These are phyloP conservation scores for Trachelus tabidus DNA, from an alignment of 2,888 invertebrate species.

Conservation along the genomic window DNA sequence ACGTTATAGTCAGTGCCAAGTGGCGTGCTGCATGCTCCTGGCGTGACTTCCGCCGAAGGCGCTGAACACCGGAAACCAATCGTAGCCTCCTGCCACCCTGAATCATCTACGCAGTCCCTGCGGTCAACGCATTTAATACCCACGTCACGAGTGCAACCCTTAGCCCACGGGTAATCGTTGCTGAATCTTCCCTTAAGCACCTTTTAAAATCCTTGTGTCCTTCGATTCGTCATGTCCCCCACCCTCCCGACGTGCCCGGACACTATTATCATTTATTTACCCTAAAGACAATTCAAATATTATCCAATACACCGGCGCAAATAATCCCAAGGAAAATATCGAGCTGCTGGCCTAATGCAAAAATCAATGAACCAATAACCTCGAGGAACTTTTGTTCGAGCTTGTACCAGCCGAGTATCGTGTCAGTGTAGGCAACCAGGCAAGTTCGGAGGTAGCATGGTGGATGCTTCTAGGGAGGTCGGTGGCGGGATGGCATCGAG, in stretches of 20 bases:
- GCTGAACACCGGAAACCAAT: slow-evolving; percentile 52
- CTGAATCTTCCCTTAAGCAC: background rate
- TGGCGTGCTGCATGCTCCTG: slow-evolving; percentile 45
- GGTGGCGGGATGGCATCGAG: background rate
- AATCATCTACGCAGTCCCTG: slow-evolving; percentile 44
- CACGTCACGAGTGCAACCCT: slow-evolving; percentile 12
- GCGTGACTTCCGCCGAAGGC: slow-evolving; percentile 53
- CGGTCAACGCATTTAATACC: slow-evolving; percentile 37
- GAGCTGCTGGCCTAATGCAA: slow-evolving; percentile 37
- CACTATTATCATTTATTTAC: background rate
- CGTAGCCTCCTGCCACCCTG: slow-evolving; percentile 44
- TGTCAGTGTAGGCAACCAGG: background rate
- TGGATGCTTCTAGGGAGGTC: background rate
- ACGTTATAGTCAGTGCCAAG: slow-evolving; percentile 1
- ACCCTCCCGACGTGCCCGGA: background rate
- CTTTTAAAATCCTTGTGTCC: background rate
- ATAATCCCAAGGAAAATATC: background rate
- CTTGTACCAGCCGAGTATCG: background rate
- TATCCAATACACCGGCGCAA: background rate
- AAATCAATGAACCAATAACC: slow-evolving; percentile 53
- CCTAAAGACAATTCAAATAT: background rate
- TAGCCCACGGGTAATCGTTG: background rate
- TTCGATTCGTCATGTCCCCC: too few species aligned
- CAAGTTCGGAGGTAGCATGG: background rate
- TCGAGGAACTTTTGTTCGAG: slow-evolving; percentile 15